A percentile compares a stretch with the other conserved stretches of the same genome.
phyloP scores from a whole-genome alignment of 2,113 vertebrate species.

The Melanocharis versteri region DNA sequence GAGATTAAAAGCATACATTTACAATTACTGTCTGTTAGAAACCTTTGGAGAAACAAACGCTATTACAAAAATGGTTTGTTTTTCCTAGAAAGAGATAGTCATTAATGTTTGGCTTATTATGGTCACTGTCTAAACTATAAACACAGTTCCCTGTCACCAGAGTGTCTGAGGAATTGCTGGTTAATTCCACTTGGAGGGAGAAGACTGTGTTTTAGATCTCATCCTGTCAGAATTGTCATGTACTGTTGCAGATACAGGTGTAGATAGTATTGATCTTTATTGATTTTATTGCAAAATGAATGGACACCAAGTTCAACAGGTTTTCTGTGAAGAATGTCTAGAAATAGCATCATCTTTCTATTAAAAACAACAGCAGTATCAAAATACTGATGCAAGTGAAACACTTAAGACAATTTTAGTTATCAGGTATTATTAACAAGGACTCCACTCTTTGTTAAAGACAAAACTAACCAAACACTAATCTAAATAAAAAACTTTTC shows the following conservation, averaged over 20 bases:
- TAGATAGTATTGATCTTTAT: not conserved
- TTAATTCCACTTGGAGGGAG: not conserved
- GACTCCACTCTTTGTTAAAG: not conserved
- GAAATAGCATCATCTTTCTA: not conserved
- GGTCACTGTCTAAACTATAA: not conserved
- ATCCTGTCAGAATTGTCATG: not conserved
- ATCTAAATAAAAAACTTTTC: fast-evolving
- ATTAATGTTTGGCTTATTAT: not conserved
- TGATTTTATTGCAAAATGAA: not conserved
- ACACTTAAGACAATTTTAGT: not conserved
- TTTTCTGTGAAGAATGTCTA: not conserved
- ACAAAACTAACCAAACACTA: not conserved
- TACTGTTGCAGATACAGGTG: not conserved
- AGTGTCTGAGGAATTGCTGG: not conserved
- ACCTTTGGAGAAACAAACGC: not conserved
- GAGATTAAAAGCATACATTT: slow-evolving; percentile 10
- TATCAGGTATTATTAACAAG: not conserved
- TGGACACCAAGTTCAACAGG: not conserved
- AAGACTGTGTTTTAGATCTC: not conserved
- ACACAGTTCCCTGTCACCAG: not conserved
- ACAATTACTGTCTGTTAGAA: not conserved
- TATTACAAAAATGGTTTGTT: slow-evolving; percentile 8
- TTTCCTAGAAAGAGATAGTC: not conserved
- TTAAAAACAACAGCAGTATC: not conserved
- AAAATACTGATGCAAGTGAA: not conserved